phyloP scores from a whole-genome alignment of 92 coral and sea anemone species.

The Actinostola sp. region DNA sequence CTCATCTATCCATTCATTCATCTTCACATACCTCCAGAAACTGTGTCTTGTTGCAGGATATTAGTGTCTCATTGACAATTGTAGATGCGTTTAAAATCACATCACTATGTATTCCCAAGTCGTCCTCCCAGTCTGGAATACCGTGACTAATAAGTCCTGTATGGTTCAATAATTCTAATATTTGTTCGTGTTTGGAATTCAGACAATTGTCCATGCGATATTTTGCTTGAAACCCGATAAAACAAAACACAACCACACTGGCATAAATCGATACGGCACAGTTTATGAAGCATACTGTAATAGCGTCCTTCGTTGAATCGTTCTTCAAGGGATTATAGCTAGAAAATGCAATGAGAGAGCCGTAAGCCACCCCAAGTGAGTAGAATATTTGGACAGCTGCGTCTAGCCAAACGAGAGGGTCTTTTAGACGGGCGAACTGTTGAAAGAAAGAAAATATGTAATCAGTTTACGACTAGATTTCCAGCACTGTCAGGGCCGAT shows the following conservation, averaged over 20 bases:
- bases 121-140: slow-evolving; percentile 37
- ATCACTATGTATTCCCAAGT: slow-evolving; percentile 27
- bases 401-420: slow-evolving; percentile 93
- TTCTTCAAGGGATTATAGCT: slow-evolving; percentile 97
- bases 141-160: slow-evolving; percentile 47
- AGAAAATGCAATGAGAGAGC: slow-evolving; percentile 95
- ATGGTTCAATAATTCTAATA: slow-evolving; percentile 53
- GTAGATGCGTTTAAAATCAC: slow-evolving; percentile 57
- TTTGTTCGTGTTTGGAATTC: slow-evolving; percentile 43
- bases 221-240: slow-evolving; percentile 88
- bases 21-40: slow-evolving; percentile 63
- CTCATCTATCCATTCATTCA: not conserved
- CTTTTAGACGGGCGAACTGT: slow-evolving; percentile 89
- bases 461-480: too few relatives aligned
- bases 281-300: slow-evolving; percentile 92
- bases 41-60: slow-evolving; percentile 67
- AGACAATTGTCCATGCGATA: slow-evolving; percentile 83
- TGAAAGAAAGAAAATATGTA: not conserved
- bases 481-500: too few relatives aligned
- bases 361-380: slow-evolving; percentile 98
- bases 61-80: slow-evolving; percentile 67
- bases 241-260: slow-evolving; percentile 94
- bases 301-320: slow-evolving; percentile 96
- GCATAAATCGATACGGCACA: slow-evolving; percentile 98
- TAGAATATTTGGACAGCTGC: slow-evolving; percentile 97